Evolutionary conservation across 1,140 invertebrate species (phyloP), one percentile per base, ranked within the genome.

Genomic region (Euglossa dilemma): DNA sequence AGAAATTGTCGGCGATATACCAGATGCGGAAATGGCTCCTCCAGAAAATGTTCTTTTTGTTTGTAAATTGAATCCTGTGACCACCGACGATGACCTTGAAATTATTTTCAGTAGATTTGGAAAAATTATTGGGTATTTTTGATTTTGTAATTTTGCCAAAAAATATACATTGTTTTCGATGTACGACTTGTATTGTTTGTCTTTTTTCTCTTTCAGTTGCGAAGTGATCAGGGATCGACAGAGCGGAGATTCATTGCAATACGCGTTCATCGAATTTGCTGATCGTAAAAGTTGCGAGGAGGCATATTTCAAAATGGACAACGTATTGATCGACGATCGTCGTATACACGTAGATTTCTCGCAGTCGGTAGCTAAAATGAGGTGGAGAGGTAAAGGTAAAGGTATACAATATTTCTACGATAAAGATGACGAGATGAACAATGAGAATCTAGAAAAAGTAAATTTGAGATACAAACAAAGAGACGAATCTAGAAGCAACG

Each of bases 301-400:
- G 87, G 99, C 99, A 6, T 99, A 98, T 94, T 99, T 99, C 90
- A 99, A 99, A 95, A 99, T 99, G 99, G 99, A 99, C 91, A 99
- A 99, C 95, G 99, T 99, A 0, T 94, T 99, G 0, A 99, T 99
- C 90, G 99, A 99, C 95, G 99, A 99, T 92, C 94, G 99, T 67
- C 95, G 99, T 89, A 99, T 99, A 89, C 99, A 99, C 94, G 99
- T 99, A 5, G 99, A 99, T 94, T 99, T 99, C 94, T 99, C 98
- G 88, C 99, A 99, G 92, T 99, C 98, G 64, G 99, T 99, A 1
- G 96, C 98, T 0, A 99, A 99, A 94, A 96, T 98, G 89, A 96
- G 96, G 87, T 98, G 97, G 97, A 95, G 96, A 77, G 98, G 98
- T 1, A 98, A 98, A 94, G 98, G 97, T 0, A 95, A 96, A 91